Percentiles rank a stretch among this genome's conserved stretches.
phyloP scores from a whole-genome alignment of 1,140 invertebrate genomes.

The Pectinophora gossypiella region DNA sequence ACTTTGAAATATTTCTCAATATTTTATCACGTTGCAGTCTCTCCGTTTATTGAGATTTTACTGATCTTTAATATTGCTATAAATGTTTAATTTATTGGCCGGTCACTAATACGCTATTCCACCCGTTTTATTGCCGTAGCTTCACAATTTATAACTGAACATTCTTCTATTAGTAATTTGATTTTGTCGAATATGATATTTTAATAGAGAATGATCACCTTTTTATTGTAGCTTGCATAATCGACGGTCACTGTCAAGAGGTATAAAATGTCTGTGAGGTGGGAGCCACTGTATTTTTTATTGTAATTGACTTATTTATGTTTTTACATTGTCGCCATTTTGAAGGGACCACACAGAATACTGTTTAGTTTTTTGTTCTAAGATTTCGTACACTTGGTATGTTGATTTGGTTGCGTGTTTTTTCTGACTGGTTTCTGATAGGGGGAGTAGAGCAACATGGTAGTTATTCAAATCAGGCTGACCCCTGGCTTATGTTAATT shows the following conservation, averaged over 20 bases:
- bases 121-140: constrained; percentile 1
- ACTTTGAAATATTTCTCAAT: neutral
- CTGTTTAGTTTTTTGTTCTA: neutral
- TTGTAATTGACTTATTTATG: neutral
- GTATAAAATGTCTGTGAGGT: neutral
- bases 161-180: constrained; percentile 49
- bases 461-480: neutral
- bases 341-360: neutral
- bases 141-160: constrained; percentile 43
- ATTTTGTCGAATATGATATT: constrained; percentile 57
- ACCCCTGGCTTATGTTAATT: constrained; percentile 8
- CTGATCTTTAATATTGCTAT: constrained; percentile 47
- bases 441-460: neutral
- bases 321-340: neutral
- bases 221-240: constrained; percentile 56
- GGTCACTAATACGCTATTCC: constrained; percentile 2
- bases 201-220: constrained; percentile 40
- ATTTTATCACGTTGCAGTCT: neutral
- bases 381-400: too few relatives aligned
- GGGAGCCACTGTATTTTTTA: neutral
- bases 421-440: too few relatives aligned
- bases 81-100: neutral
- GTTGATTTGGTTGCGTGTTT: too few relatives aligned
- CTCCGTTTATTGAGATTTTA: constrained; percentile 58
- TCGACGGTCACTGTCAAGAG: constrained; percentile 16